A percentile compares a stretch with the other conserved stretches of the same genome.
phyloP scores from a whole-genome alignment of 2,797 vertebrate genomes.

The Coreius guichenoti region DNA sequence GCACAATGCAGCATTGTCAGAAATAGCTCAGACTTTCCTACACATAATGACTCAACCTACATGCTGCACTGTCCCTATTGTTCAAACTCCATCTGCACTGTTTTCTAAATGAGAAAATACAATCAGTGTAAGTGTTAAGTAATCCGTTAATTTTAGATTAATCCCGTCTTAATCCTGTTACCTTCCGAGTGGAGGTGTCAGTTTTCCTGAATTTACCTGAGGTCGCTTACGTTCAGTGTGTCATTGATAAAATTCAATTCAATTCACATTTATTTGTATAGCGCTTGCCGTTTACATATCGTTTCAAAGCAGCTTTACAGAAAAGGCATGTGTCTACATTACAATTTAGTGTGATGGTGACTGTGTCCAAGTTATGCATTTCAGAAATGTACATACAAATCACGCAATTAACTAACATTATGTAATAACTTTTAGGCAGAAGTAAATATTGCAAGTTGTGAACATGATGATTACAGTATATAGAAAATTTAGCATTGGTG shows the following conservation, averaged over 20 bases:
- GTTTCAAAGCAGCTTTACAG: not conserved
- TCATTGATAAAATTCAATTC: not conserved
- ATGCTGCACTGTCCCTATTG: not conserved
- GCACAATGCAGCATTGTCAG: not conserved
- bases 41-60: constrained; percentile 49
- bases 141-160: constrained; percentile 50
- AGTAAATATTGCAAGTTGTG: no score
- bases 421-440: no score
- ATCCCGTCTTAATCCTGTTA: constrained; percentile 46
- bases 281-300: not conserved
- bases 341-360: no score
- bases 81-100: not conserved
- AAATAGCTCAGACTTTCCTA: constrained; percentile 48
- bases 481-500: no score
- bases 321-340: not conserved
- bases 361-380: no score
- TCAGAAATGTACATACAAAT: no score
- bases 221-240: not conserved
- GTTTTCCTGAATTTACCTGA: constrained; percentile 38
- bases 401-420: no score
- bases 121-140: constrained; percentile 48
- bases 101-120: constrained; percentile 24
- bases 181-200: constrained; percentile 20
- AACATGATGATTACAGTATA: no score
- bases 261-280: not conserved